A percentile compares a stretch with the other conserved stretches of the same genome.
Conservation (phyloP, 2,888 invertebrate species). For the Acronicta leporina region DNA sequence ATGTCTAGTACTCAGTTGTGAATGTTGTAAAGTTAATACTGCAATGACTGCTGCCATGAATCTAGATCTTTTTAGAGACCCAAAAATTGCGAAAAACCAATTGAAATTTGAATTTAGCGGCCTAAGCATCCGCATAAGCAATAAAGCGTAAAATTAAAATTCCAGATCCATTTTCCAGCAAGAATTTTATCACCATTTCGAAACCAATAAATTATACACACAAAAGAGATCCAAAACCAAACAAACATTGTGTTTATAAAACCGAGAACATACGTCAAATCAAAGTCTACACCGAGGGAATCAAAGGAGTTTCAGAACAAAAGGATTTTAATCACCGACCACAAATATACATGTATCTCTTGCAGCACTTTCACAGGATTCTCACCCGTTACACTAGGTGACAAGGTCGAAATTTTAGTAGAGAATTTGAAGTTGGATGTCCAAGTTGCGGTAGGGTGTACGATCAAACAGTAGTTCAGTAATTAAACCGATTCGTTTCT, state of each 20-base stretch:
- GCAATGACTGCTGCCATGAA: too few relatives aligned
- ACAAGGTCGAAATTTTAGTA: conserved; percentile 14
- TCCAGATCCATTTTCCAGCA: conserved; percentile 4
- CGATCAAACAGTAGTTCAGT: conserved; percentile 59
- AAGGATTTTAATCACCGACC: conserved; percentile 51
- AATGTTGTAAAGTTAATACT: too few relatives aligned
- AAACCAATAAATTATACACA: conserved; percentile 50
- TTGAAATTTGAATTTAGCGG: too few relatives aligned
- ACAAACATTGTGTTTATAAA: conserved; percentile 51
- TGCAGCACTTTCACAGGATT: conserved; percentile 1
- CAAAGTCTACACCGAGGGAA: conserved; percentile 55
- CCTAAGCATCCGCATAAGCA: too few relatives aligned
- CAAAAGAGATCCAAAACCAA: conserved; percentile 47
- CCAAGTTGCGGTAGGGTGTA: conserved; percentile 30
- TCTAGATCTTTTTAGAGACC: too few relatives aligned
- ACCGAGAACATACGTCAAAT: conserved; percentile 54
- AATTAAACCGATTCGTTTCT: conserved; percentile 51
- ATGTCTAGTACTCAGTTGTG: too few relatives aligned
- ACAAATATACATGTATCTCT: conserved; percentile 7
- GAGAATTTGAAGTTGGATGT: neutral
- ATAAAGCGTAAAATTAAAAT: neutral
- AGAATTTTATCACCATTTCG: conserved; percentile 36
- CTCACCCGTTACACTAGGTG: rapidly evolving
- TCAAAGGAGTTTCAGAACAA: conserved; percentile 68
- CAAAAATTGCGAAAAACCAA: too few relatives aligned